Evolutionary conservation across 2,113 vertebrate genomes (phyloP), one percentile per base, ranked within the genome.

Genomic region (Ctenodactylus gundi): DNA sequence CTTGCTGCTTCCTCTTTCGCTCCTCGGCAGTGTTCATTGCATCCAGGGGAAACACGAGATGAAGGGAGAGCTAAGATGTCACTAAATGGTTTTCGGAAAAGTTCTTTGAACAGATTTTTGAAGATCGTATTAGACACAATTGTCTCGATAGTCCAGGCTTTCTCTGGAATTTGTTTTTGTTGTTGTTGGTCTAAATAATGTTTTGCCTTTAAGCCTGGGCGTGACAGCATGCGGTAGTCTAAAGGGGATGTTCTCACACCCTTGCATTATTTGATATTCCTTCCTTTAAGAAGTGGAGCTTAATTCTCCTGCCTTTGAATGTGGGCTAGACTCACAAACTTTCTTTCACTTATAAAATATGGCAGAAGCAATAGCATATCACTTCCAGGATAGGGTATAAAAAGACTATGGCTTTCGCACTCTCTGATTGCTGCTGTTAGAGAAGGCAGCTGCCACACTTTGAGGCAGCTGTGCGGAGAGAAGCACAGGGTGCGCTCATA

Each of bases 161-260:
- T 67, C 53, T 64, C 27, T 15, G 23, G 0, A 62, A 83, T 85
- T 88, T 72, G 46, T 3, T 29, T 17, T n/a, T 29, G 9, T 41
- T 62, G 77, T 84, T 49, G 13, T 85, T 78, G 36, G 7, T 73
- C 34, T 31, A 67, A 78, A 62, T n/a, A 21, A 12, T 51, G 27
- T 49, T 85, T 81, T 75, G 84, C 29, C 39, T 84, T 62, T n/a
- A n/a, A n/a, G n/a, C n/a, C n/a, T n/a, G n/a, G 23, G 29, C 49
- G 39, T 12, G 72, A 15, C 20, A 18, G 34, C 49, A 44, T 39
- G 23, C 7, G 23, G 44, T 31, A 18, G 27, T 34, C 76, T 68
- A 21, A 21, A 84, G 41, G n/a, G n/a, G n/a, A n/a, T n/a, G n/a
- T n/a, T n/a, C n/a, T 18, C 4, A 31, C 0, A 0, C 39, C 11